Evolutionary conservation across 2,113 vertebrate genomes (phyloP).

Genomic region (Psilopogon haemacephalus): DNA sequence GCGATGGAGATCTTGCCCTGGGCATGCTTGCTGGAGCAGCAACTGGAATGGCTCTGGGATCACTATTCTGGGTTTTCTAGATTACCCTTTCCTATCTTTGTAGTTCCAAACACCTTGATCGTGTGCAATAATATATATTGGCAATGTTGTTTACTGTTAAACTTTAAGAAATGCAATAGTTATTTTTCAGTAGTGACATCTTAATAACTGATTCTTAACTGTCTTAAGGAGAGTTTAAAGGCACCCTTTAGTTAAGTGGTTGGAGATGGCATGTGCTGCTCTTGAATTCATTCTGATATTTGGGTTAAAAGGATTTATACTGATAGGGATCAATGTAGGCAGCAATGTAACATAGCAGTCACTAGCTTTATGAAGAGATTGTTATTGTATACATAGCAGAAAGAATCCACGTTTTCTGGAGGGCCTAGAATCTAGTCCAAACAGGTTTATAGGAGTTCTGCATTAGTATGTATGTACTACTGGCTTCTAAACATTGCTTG

Average conservation of each 20-base stretch:
- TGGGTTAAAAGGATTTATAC: not conserved
- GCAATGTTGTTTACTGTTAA: constrained; percentile 69
- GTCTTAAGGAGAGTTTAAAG: constrained; percentile 34
- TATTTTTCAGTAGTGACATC: constrained; percentile 63
- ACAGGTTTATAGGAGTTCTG: not conserved
- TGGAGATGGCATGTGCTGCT: not conserved
- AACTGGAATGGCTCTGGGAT: constrained; percentile 92
- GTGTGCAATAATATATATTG: constrained; percentile 71
- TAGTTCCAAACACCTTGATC: constrained; percentile 60
- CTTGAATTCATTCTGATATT: not conserved
- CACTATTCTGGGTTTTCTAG: constrained; percentile 94
- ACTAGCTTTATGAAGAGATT: not conserved
- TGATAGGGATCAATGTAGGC: not conserved
- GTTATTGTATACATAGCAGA: not conserved
- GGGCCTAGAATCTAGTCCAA: not conserved
- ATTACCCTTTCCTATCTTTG: not conserved
- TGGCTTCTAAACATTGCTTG: constrained; percentile 5
- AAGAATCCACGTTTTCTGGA: not conserved
- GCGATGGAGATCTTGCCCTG: constrained; percentile 84
- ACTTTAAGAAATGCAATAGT: constrained; percentile 63
- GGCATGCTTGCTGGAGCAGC: constrained; percentile 93
- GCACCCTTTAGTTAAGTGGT: constrained; percentile 9
- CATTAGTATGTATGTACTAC: not conserved
- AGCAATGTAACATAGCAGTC: constrained; percentile 19
- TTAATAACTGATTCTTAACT: constrained; percentile 49